phyloP scores from a whole-genome alignment of 2,888 invertebrate genomes.

The Scelioninae gen. 1 region DNA sequence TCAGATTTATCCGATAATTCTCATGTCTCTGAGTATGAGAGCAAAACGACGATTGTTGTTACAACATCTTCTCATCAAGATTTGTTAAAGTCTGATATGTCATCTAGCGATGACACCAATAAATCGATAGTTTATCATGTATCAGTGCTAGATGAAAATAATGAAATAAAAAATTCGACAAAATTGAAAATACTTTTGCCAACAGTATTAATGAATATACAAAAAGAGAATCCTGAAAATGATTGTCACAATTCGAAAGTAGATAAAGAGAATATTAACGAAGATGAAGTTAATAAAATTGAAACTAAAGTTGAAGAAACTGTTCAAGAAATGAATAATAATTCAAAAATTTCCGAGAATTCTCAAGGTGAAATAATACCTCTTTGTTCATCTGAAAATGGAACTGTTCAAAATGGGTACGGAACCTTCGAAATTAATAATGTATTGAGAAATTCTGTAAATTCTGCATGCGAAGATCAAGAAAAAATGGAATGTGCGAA shows the following conservation, averaged over 20 bases:
- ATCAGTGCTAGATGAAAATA: slow-evolving; percentile 22
- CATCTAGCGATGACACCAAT: neutral
- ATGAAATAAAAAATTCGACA: neutral
- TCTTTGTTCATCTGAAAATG: neutral
- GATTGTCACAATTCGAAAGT: neutral
- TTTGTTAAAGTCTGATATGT: neutral
- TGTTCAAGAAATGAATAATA: neutral
- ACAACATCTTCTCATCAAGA: slow-evolving; percentile 42
- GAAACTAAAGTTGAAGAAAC: neutral
- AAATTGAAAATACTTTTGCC: slow-evolving; percentile 30
- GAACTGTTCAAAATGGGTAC: neutral
- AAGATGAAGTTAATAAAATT: neutral
- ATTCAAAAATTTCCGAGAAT: neutral
- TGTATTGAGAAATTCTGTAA: neutral
- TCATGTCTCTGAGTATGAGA: slow-evolving; percentile 63
- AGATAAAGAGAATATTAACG: neutral
- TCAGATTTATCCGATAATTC: slow-evolving; percentile 46
- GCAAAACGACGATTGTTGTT: slow-evolving; percentile 56
- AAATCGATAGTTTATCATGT: slow-evolving; percentile 34
- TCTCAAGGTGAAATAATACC: neutral
- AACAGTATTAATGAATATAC: slow-evolving; percentile 38
- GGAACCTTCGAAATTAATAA: neutral
- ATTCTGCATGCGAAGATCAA: neutral
- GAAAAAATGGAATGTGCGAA: neutral
- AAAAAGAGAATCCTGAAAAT: neutral